Evolutionary conservation across 2,888 invertebrate genomes (phyloP).

Genomic region (Pasiphila rectangulata): DNA sequence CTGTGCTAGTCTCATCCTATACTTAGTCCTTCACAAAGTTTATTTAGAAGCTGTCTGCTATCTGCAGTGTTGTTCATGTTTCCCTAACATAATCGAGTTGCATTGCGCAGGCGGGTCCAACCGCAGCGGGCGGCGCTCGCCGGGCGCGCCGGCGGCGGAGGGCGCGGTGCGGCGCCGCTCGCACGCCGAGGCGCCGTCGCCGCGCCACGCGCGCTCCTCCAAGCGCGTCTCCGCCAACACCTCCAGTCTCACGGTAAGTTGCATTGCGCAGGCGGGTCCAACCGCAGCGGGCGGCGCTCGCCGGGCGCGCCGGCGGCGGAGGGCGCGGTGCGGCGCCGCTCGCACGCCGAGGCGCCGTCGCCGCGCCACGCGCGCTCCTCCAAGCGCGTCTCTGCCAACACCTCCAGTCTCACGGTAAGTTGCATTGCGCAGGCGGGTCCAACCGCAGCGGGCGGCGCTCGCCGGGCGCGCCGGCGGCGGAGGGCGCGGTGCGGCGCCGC

Average conservation of each 20-base stretch:
- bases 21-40: too few relatives aligned
- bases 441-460: slow-evolving; percentile 67
- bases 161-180: slow-evolving; percentile 57
- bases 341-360: slow-evolving; percentile 57
- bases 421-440: slow-evolving; percentile 63
- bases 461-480: slow-evolving; percentile 48
- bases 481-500: slow-evolving; percentile 54
- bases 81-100: too few relatives aligned
- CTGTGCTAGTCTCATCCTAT: too few relatives aligned
- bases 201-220: slow-evolving; percentile 50
- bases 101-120: slow-evolving; percentile 78
- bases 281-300: slow-evolving; percentile 65
- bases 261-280: slow-evolving; percentile 79
- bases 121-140: slow-evolving; percentile 64
- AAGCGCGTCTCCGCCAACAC: slow-evolving; percentile 61
- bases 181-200: slow-evolving; percentile 55
- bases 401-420: slow-evolving; percentile 65
- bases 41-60: too few relatives aligned
- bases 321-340: slow-evolving; percentile 55
- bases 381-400: slow-evolving; percentile 55
- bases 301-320: slow-evolving; percentile 49
- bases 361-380: slow-evolving; percentile 51
- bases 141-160: slow-evolving; percentile 47
- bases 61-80: too few relatives aligned
- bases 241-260: slow-evolving; percentile 61